Base-by-base conservation (phyloP, 2,797 vertebrate genomes). In the Pantherophis alleghaniensis region DNA sequence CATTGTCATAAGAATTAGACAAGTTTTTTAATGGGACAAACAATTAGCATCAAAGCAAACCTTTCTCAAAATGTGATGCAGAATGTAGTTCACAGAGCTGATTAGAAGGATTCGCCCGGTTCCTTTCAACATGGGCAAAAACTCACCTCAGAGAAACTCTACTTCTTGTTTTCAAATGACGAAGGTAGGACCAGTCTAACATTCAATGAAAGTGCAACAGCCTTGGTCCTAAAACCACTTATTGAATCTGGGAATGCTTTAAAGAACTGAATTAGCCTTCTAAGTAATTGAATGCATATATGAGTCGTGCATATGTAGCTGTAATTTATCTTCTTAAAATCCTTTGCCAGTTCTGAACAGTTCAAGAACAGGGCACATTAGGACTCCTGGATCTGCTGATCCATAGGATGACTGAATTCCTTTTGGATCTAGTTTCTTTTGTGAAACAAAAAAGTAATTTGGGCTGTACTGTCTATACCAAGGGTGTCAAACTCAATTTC, bases 11-110 rank as follows among this genome's bases (percentile, higher is more conserved):
- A 96, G 57, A 87, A 88, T 90, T 92, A 95, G 89, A 53, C 60
- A 18, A 94, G 93, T 95, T 96, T 95, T 93, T 91, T 92, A 95
- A 91, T 20, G 32, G 94, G 91, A 37, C 60, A 96, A 94, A 96
- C 94, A 96, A 97, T 97, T 93, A 92, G 92, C 94, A 95, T 97
- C 96, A 97, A 97, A 97, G 96, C 92, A 96, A 95, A 83, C 53
- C 89, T 93, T 61, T 93, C 93, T 96, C 89, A 96, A 94, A 37
- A 96, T 0, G 0, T 86, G 93, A 93, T 92, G 51, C 32, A 87
- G 96, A 96, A 97, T 95, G 94, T 95, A 88, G 87, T 95, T 95
- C 95, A 96, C 94, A 95, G 95, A 93, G 56, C 90, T 95, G 87
- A 96, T 96, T 94, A 97, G 91, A 92, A 47, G n/a, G 88, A 93